A percentile compares a stretch with the other conserved stretches of the same genome.
Evolutionary conservation across 2,888 invertebrate genomes (phyloP).

Genomic region (Nipponacmea schrenckii): DNA sequence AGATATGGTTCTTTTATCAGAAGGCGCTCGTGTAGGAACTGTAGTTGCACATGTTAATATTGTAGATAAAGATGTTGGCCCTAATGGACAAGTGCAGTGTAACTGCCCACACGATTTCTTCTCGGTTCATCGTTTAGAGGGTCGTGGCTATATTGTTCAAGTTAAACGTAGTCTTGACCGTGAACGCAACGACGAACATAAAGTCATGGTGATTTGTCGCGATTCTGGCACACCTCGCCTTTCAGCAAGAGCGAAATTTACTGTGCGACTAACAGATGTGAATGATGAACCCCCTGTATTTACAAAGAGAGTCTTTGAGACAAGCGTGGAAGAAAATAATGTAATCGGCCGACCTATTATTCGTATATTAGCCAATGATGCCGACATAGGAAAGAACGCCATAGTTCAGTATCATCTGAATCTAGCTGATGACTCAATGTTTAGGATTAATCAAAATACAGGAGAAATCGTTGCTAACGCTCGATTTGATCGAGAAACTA

Average conservation of each 20-base stretch:
- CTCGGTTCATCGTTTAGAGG: constrained; percentile 30
- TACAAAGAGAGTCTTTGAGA: constrained; percentile 40
- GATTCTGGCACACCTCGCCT: constrained; percentile 53
- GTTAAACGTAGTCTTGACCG: constrained; percentile 48
- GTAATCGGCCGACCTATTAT: constrained; percentile 44
- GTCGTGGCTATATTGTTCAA: constrained; percentile 46
- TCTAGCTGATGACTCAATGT: constrained; percentile 36
- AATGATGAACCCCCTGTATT: constrained; percentile 62
- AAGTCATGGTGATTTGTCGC: constrained; percentile 51
- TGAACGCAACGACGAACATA: constrained; percentile 47
- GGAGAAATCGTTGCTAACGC: constrained; percentile 49
- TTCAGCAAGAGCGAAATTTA: constrained; percentile 42
- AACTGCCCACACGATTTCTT: constrained; percentile 29
- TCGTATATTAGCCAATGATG: constrained; percentile 52
- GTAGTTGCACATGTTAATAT: constrained; percentile 54
- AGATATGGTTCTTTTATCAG: constrained; percentile 36
- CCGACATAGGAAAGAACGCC: constrained; percentile 49
- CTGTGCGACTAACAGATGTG: constrained; percentile 52
- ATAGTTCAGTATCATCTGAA: constrained; percentile 43
- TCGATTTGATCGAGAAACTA: constrained; percentile 49
- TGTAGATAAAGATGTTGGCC: constrained; percentile 48
- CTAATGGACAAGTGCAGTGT: constrained; percentile 49
- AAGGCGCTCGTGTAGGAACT: constrained; percentile 41
- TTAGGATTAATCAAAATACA: constrained; percentile 44
- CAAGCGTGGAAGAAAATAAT: constrained; percentile 56